Evolutionary conservation across 2,888 invertebrate genomes (phyloP).

Genomic region (Parochlus steinenii): DNA sequence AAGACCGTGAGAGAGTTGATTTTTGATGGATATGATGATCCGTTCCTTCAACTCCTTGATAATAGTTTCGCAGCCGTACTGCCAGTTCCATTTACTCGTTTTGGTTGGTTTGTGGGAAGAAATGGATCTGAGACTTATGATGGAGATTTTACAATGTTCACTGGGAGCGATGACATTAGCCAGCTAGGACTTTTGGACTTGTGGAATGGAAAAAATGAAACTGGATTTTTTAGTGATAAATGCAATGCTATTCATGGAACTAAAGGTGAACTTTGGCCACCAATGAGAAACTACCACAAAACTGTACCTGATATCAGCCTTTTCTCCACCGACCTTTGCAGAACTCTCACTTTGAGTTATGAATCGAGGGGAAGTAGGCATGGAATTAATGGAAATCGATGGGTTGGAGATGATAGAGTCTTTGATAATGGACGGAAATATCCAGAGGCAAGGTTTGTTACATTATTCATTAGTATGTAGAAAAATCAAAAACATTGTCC

Average conservation of each 20-base stretch:
- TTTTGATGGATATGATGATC: constrained; percentile 69
- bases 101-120: constrained; percentile 74
- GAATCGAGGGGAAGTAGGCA: constrained; percentile 16
- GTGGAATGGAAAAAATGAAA: constrained; percentile 48
- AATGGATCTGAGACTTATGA: constrained; percentile 57
- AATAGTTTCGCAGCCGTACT: constrained; percentile 17
- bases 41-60: constrained; percentile 31
- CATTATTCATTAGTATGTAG: constrained; percentile 21
- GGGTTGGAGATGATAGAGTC: constrained; percentile 39
- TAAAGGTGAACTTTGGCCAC: constrained; percentile 68
- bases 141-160: constrained; percentile 60
- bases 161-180: constrained; percentile 47
- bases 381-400: constrained; percentile 23
- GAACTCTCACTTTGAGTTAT: constrained; percentile 35
- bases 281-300: constrained; percentile 31
- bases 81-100: constrained; percentile 51
- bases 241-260: constrained; percentile 58
- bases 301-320: constrained; percentile 40
- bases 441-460: too few species aligned
- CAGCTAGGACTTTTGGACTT: constrained; percentile 48
- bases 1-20: constrained; percentile 51
- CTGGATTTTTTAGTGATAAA: constrained; percentile 36
- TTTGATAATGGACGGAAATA: constrained; percentile 55
- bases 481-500: neutral
- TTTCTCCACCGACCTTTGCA: constrained; percentile 65